Percentiles rank a stretch among this genome's conserved stretches.
Evolutionary conservation across 2,797 vertebrate species (phyloP).

Genomic region (Scleropages formosus): DNA sequence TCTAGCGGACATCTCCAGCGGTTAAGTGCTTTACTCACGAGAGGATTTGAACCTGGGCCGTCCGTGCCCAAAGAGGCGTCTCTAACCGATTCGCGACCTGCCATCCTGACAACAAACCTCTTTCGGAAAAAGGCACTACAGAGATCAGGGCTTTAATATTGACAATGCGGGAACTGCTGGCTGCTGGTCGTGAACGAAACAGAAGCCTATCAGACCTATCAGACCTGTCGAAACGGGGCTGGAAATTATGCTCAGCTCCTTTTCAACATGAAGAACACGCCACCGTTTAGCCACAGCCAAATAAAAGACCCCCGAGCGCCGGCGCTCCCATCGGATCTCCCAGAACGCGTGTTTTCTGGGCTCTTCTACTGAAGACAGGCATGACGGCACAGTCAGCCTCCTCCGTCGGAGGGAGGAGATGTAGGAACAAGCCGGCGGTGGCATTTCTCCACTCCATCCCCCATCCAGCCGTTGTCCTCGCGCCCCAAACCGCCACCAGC

Average conservation of each 20-base stretch:
- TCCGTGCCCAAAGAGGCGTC: background rate
- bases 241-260: too few species aligned
- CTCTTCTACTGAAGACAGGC: conserved; percentile 12
- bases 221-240: background rate
- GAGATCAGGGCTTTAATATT: conserved; percentile 5
- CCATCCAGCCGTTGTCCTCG: background rate
- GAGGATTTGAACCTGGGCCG: background rate
- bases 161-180: background rate
- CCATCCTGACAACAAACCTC: background rate
- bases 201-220: background rate
- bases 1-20: too few species aligned
- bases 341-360: conserved; percentile 19
- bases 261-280: background rate
- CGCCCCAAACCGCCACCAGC: background rate
- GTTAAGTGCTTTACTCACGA: background rate
- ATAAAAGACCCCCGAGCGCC: background rate
- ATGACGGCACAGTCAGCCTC: conserved; percentile 9
- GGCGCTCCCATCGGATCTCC: background rate
- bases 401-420: conserved; percentile 1
- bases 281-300: background rate
- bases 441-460: background rate
- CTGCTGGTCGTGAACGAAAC: background rate
- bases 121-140: conserved; percentile 4
- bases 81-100: background rate
- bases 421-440: background rate